These are phyloP conservation scores for Lasioglossum pauxillum DNA, from an alignment of 2,888 invertebrate species.

Conservation along the genomic window DNA sequence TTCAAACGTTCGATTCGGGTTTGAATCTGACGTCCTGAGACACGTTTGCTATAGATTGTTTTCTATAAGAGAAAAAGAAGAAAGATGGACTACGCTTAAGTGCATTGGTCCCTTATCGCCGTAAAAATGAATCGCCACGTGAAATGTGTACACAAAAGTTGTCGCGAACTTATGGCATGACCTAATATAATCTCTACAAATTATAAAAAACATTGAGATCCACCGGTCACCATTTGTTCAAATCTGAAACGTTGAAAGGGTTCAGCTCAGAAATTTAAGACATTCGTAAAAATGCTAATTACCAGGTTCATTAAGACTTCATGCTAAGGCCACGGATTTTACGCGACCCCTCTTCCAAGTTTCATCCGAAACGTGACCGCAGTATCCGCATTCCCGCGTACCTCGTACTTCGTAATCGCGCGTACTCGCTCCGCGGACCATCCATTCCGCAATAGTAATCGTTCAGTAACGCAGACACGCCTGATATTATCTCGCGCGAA, in stretches of 20 bases:
- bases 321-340: background rate
- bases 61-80: no score
- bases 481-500: conserved; percentile 16
- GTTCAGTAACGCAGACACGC: conserved; percentile 27
- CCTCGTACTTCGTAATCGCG: conserved; percentile 29
- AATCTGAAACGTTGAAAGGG: background rate
- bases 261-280: background rate
- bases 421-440: conserved; percentile 4
- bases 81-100: no score
- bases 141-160: no score
- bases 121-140: no score
- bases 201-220: background rate
- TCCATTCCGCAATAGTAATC: conserved; percentile 16
- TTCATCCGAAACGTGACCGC: conserved; percentile 41
- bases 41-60: no score
- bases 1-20: no score
- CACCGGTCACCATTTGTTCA: background rate
- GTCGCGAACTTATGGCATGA: no score
- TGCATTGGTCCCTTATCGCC: no score
- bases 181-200: background rate
- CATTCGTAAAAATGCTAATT: conserved; percentile 3
- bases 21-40: no score
- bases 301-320: conserved; percentile 13
- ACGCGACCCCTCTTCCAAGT: conserved; percentile 25
- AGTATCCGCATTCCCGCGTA: conserved; percentile 26